Percentiles rank a stretch among this genome's conserved stretches.
Conservation (phyloP, 2,888 invertebrate genomes). For the Caenorhabditis imperialis region DNA sequence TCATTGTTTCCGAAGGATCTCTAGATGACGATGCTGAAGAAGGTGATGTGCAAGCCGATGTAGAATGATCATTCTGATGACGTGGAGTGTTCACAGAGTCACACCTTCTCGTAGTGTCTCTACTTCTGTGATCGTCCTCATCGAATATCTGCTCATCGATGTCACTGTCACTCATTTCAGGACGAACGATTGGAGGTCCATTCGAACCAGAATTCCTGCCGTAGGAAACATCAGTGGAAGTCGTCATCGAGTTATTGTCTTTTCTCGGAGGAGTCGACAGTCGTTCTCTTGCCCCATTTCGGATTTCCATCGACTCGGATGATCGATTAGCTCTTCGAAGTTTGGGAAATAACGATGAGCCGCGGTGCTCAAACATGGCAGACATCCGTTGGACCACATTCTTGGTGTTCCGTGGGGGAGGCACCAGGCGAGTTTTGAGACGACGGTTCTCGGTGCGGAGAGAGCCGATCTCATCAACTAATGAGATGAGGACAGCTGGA, state of each 20-base stretch:
- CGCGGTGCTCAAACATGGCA: conserved; percentile 60
- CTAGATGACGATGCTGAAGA: conserved; percentile 74
- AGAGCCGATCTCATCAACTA: conserved; percentile 75
- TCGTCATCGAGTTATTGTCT: conserved; percentile 61
- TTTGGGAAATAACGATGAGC: conserved; percentile 54
- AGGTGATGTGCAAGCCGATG: conserved; percentile 72
- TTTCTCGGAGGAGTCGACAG: conserved; percentile 71
- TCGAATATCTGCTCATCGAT: conserved; percentile 64
- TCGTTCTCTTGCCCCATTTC: conserved; percentile 72
- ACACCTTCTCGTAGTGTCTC: conserved; percentile 53
- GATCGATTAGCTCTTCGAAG: conserved; percentile 48
- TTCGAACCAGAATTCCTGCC: conserved; percentile 14
- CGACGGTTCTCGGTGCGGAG: conserved; percentile 73
- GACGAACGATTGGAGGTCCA: conserved; percentile 72
- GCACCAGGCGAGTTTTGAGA: conserved; percentile 68
- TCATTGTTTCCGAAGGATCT: conserved; percentile 74
- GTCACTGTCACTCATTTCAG: conserved; percentile 73
- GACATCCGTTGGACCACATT: conserved; percentile 67
- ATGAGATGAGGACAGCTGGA: conserved; percentile 73
- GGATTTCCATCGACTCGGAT: conserved; percentile 61
- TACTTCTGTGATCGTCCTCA: conserved; percentile 47
- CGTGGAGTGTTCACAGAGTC: conserved; percentile 47
- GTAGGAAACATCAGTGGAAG: conserved; percentile 73
- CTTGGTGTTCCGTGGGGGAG: conserved; percentile 36
- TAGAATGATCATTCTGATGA: conserved; percentile 52